These are phyloP conservation scores for Platygyra sinensis DNA, from an alignment of 64 coral and sea anemone genomes.

Conservation along the genomic window DNA sequence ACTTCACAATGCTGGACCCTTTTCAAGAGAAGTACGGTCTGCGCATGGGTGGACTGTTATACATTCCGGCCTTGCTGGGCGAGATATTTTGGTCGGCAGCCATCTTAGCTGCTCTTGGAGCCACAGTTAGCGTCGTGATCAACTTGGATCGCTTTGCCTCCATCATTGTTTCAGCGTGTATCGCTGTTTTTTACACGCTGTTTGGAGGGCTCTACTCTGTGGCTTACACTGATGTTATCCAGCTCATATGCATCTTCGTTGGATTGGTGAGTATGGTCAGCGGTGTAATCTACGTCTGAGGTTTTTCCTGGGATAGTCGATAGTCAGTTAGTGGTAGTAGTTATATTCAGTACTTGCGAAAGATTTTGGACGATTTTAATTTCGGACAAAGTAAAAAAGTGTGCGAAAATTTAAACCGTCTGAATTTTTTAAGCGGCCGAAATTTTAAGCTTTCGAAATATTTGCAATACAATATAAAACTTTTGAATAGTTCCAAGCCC, in stretches of 20 bases:
- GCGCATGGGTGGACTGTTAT: conserved; percentile 86
- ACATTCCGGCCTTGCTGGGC: conserved; percentile 88
- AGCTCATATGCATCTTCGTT: conserved; percentile 94
- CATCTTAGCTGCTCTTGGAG: conserved; percentile 87
- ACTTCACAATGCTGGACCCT: conserved; percentile 96
- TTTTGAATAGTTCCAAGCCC: too few relatives aligned
- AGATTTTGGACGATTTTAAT: too few relatives aligned
- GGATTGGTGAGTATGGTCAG: conserved; percentile 77
- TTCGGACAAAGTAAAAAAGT: too few relatives aligned
- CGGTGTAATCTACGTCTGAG: neutral
- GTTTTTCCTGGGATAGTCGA: too few relatives aligned
- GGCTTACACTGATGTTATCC: conserved; percentile 95
- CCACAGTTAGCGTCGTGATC: conserved; percentile 91
- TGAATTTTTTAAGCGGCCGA: too few relatives aligned
- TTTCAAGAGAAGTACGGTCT: conserved; percentile 87
- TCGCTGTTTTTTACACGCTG: conserved; percentile 90
- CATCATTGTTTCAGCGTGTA: conserved; percentile 77
- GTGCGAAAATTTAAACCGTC: too few relatives aligned
- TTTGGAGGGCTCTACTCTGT: conserved; percentile 97
- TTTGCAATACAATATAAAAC: too few relatives aligned
- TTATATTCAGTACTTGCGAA: too few relatives aligned
- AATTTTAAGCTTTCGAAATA: too few relatives aligned
- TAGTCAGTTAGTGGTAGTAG: too few relatives aligned
- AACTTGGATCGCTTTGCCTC: conserved; percentile 67
- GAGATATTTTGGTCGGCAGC: conserved; percentile 98